These are phyloP conservation scores for Zaprionus capensis DNA, from an alignment of 1,140 invertebrate genomes.

Conservation along the genomic window DNA sequence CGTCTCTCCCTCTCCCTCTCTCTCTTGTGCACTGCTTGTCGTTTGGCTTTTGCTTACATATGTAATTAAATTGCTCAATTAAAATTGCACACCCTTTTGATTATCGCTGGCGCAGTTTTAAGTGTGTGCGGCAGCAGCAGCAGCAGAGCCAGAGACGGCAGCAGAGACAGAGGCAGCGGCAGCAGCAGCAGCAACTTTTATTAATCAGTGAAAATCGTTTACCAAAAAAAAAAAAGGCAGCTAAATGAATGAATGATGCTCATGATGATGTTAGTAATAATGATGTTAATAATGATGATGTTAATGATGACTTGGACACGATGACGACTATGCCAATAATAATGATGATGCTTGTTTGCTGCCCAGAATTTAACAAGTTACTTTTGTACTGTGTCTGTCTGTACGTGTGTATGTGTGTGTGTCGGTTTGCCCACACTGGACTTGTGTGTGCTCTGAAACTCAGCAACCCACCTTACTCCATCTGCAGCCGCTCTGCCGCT, in stretches of 20 bases:
- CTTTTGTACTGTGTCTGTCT: slow-evolving; percentile 54
- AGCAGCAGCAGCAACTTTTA: slow-evolving; percentile 48
- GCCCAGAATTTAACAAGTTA: slow-evolving; percentile 71
- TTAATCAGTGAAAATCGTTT: slow-evolving; percentile 77
- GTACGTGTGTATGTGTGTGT: background rate
- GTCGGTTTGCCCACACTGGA: slow-evolving; percentile 7
- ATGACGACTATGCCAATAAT: background rate
- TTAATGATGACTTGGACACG: no score
- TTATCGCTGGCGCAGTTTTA: slow-evolving; percentile 72
- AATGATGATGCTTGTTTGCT: slow-evolving; percentile 44
- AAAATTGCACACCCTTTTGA: slow-evolving; percentile 84
- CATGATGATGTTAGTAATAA: slow-evolving; percentile 12
- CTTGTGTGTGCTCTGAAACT: slow-evolving; percentile 23
- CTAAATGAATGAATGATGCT: slow-evolving; percentile 36
- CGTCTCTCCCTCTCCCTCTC: slow-evolving; percentile 7
- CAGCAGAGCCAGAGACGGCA: slow-evolving; percentile 29
- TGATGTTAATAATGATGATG: background rate
- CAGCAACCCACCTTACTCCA: background rate
- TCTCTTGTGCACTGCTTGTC: slow-evolving; percentile 29
- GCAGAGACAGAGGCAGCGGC: slow-evolving; percentile 3
- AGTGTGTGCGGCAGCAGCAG: slow-evolving; percentile 28
- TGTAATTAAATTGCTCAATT: slow-evolving; percentile 84
- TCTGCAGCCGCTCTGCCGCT: slow-evolving; percentile 16
- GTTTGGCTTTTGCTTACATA: slow-evolving; percentile 77
- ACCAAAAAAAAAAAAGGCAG: slow-evolving; percentile 37